Evolutionary conservation across 1,140 invertebrate species (phyloP).

Genomic region (Aphaenogaster ashmeadi): DNA sequence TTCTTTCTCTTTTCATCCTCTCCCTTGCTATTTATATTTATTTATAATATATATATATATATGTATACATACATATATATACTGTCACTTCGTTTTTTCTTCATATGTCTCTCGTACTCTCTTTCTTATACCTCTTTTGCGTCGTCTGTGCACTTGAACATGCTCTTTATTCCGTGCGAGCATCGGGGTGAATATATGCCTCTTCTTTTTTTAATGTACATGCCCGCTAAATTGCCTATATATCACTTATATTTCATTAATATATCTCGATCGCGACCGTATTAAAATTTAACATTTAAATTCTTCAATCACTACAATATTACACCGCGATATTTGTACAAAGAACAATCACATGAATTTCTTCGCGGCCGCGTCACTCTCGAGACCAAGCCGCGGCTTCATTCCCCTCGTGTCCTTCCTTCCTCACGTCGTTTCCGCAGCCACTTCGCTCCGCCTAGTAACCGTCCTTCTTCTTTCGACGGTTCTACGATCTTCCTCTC

Average conservation of each 20-base stretch:
- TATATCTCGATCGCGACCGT: conserved; percentile 85
- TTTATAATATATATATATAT: conserved; percentile 63
- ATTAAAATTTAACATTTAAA: conserved; percentile 88
- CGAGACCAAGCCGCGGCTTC: conserved; percentile 39
- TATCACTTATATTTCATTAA: conserved; percentile 80
- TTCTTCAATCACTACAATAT: conserved; percentile 87
- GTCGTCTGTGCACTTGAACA: conserved; percentile 57
- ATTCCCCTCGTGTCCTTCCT: conserved; percentile 66
- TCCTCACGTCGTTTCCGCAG: conserved; percentile 61
- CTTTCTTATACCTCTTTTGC: background rate
- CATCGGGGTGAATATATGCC: conserved; percentile 66
- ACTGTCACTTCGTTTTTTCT: background rate
- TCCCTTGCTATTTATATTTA: conserved; percentile 66
- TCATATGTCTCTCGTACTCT: conserved; percentile 4
- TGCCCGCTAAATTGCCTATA: conserved; percentile 87
- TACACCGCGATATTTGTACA: conserved; percentile 88
- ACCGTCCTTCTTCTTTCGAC: conserved; percentile 58
- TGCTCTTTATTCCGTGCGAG: conserved; percentile 74
- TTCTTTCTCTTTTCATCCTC: conserved; percentile 12
- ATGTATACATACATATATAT: conserved; percentile 42
- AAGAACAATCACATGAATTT: conserved; percentile 88
- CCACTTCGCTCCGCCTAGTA: background rate
- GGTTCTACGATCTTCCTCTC: conserved; percentile 57
- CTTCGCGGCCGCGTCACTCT: conserved; percentile 71
- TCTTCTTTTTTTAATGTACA: conserved; percentile 84